Conservation (phyloP, 2,113 vertebrate genomes). For the Lampris incognitus region DNA sequence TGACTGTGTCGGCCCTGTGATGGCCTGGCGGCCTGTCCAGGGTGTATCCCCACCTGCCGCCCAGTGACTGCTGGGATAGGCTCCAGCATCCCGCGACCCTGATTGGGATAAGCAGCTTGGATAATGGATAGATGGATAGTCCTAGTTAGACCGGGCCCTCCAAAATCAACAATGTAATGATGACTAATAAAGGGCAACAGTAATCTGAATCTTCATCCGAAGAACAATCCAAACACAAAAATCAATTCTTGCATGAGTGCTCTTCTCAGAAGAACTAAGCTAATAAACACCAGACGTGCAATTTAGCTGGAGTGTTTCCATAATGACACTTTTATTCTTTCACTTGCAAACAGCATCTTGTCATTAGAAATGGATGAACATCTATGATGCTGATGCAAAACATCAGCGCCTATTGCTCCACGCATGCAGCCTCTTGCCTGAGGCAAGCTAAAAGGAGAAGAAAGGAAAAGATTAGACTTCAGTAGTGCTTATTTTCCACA, state of each 20-base stretch:
- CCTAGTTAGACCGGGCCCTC: not conserved
- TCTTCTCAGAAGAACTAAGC: constrained; percentile 29
- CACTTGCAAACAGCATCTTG: constrained; percentile 8
- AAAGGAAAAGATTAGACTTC: not conserved
- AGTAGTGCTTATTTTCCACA: constrained; percentile 36
- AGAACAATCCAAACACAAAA: constrained; percentile 10
- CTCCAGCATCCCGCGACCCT: too few species aligned
- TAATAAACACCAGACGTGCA: not conserved
- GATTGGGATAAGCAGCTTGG: too few species aligned
- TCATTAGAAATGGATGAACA: not conserved
- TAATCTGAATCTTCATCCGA: too few species aligned
- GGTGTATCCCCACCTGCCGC: too few species aligned
- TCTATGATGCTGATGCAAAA: not conserved
- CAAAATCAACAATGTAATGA: too few species aligned
- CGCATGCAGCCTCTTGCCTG: constrained; percentile 8
- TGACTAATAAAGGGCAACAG: too few species aligned
- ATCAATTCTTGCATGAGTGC: not conserved
- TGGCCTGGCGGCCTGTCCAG: too few species aligned
- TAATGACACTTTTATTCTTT: constrained; percentile 13
- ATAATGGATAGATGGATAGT: too few species aligned
- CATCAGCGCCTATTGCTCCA: not conserved
- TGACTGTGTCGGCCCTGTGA: too few species aligned
- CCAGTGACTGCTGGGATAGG: too few species aligned
- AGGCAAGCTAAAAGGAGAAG: not conserved
- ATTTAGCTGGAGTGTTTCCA: constrained; percentile 18